phyloP scores from a whole-genome alignment of 2,113 vertebrate genomes.

The Petaurus breviceps region DNA sequence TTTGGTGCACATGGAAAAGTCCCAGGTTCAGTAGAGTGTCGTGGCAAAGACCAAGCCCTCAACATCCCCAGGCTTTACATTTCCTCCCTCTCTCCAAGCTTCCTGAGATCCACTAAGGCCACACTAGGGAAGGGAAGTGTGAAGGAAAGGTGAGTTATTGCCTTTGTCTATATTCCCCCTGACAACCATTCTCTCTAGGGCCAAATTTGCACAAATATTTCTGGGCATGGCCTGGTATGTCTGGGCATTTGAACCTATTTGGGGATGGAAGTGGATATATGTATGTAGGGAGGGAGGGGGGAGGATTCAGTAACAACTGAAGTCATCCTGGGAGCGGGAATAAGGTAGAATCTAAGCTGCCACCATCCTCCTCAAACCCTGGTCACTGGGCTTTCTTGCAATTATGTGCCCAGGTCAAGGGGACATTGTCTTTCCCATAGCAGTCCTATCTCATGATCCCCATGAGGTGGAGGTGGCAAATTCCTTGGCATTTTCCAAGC shows the following conservation, averaged over 20 bases:
- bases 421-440: neutral
- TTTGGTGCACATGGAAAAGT: neutral
- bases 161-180: neutral
- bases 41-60: neutral
- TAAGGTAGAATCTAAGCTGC: neutral
- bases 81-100: neutral
- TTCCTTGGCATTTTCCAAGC: neutral
- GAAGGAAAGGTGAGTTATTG: neutral
- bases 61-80: neutral
- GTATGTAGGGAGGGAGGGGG: neutral
- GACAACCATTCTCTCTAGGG: neutral
- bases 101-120: neutral
- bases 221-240: neutral
- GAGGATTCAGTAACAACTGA: neutral
- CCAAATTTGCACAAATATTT: neutral
- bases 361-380: neutral
- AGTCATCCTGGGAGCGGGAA: neutral
- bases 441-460: neutral
- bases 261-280: neutral
- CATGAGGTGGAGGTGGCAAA: neutral
- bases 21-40: neutral
- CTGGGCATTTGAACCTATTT: neutral
- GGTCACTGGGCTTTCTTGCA: neutral
- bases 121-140: neutral
- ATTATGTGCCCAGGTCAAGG: neutral